phyloP scores from a whole-genome alignment of 2,113 vertebrate species.

The Phasianus colchicus region DNA sequence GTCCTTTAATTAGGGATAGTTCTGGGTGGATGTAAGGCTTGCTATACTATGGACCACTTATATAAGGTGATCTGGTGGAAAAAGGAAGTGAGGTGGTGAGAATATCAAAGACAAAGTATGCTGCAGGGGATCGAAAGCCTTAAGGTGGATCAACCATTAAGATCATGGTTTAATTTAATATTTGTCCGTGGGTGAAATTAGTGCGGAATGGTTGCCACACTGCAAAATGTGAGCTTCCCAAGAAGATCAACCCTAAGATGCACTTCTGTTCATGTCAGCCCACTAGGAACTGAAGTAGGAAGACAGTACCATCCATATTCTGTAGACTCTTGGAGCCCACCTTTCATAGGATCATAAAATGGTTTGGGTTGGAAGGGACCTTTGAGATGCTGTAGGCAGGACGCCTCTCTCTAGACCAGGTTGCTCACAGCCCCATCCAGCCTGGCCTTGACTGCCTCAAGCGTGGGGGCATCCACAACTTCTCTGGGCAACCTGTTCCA shows the following conservation, averaged over 20 bases:
- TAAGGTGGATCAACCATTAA: not conserved
- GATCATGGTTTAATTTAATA: not conserved
- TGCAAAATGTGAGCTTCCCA: not conserved
- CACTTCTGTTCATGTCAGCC: not conserved
- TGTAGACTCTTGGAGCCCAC: not conserved
- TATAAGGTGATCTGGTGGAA: not conserved
- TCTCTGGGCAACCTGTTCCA: no score
- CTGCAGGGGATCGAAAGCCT: not conserved
- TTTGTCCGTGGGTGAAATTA: not conserved
- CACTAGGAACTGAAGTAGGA: not conserved
- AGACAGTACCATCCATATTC: rapidly evolving
- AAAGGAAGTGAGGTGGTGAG: not conserved
- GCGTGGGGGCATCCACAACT: no score
- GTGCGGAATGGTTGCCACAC: not conserved
- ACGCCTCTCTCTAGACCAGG: no score
- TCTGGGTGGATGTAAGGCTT: not conserved
- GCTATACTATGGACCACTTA: rapidly evolving
- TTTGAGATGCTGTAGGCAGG: no score
- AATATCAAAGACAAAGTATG: not conserved
- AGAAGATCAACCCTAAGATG: not conserved
- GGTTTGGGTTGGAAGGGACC: no score
- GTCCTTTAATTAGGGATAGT: not conserved
- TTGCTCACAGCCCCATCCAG: no score
- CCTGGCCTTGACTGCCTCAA: no score
- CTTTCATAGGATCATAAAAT: no score